Conservation (phyloP, 2,113 vertebrate genomes). For the Pteropus alecto region DNA sequence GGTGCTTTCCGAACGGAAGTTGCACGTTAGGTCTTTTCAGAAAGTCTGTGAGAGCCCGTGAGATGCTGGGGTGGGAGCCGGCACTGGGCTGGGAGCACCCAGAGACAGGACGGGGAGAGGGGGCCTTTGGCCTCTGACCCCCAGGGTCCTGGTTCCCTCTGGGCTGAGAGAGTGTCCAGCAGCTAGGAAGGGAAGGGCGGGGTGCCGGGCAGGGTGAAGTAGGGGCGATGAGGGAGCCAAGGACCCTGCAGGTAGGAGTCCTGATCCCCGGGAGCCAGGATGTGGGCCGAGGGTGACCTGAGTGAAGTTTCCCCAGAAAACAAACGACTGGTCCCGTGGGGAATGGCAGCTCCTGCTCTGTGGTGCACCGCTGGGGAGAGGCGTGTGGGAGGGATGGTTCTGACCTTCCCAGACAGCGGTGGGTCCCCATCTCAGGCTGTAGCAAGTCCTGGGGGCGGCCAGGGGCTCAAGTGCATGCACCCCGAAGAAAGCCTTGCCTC, state of each 20-base stretch:
- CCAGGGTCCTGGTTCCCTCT: neutral
- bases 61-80: neutral
- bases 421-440: neutral
- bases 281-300: neutral
- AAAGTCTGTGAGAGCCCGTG: neutral
- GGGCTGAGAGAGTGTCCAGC: too few species aligned
- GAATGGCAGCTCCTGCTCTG: neutral
- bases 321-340: fast-evolving
- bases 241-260: neutral
- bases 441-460: neutral
- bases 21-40: neutral
- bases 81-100: neutral
- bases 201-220: too few species aligned
- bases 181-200: too few species aligned
- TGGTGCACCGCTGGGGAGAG: neutral
- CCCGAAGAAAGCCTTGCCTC: neutral
- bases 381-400: neutral
- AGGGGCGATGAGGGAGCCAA: too few species aligned
- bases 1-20: conserved; percentile 87
- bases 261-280: neutral
- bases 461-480: too few species aligned
- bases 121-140: neutral
- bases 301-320: neutral
- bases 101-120: neutral
- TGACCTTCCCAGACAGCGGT: fast-evolving